Base-by-base conservation (phyloP, 1,140 invertebrate genomes). In the Atta colombica region DNA sequence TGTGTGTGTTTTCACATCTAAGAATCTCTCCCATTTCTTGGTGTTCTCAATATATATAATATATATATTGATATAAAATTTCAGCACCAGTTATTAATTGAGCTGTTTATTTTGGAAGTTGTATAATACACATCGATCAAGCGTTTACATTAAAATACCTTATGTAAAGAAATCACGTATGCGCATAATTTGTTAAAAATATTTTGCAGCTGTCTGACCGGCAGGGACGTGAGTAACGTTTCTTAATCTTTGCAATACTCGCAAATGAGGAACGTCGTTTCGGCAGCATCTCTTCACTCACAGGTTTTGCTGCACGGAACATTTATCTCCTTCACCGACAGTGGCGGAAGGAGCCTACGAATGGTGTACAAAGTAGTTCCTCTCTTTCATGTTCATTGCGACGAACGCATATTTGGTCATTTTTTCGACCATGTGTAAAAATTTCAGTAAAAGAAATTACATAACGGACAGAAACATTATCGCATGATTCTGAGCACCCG, bases 291-390 rank as follows among this genome's bases (percentile, higher is more conserved):
- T 82, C 68, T 39, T 82, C 68, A 74, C 68, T 63, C 80, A 18
- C 53, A 60, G 69, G 69, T 84, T 84, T 74, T 75, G 80, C 80
- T 25, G 69, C 69, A 39, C 39, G 39, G 80, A 74, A 75, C 80
- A 84, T 84, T 84, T 84, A 84, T 84, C 80, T 84, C 69, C 55
- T 84, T 63, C 80, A 84, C 68, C 68, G 80, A 74, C 80, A 82
- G 80, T 58, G 66, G 74, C 55, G 69, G 25, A 84, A 74, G 69
- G 45, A 61, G 80, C 55, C 69, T 74, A 84, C 68, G 80, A 55
- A 81, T 65, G 35, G 78, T 72, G 51, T 45, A 45, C 66, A 7
- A 58, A 31, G 78, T 71, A 61, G 80, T 25, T 61, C n/a, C 25
- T 74, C 63, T 49, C 39, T 72, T 82, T 82, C 80, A n/a, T 49